Conservation (phyloP, 2,888 invertebrate species). For the Tenthredo amoena region DNA sequence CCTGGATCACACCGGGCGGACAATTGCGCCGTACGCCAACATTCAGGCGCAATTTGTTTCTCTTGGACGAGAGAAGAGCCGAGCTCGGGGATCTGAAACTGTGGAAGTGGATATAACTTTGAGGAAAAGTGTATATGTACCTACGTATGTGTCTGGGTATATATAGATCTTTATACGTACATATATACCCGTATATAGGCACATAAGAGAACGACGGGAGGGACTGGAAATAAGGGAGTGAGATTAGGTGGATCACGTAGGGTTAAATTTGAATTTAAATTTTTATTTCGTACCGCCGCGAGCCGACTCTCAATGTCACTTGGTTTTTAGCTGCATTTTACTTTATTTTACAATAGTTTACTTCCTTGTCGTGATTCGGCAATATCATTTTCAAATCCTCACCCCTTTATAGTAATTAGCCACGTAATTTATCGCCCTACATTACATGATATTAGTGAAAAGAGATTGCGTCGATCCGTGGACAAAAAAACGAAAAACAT, state of each 20-base stretch:
- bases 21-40: conserved; percentile 25
- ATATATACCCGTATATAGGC: conserved; percentile 44
- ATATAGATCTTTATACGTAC: conserved; percentile 54
- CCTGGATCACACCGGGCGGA: conserved; percentile 40
- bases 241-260: conserved; percentile 45
- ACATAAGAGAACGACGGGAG: conserved; percentile 32
- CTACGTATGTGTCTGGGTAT: conserved; percentile 36
- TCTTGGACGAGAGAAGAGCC: conserved; percentile 11
- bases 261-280: conserved; percentile 44
- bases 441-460: conserved; percentile 5
- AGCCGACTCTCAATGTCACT: conserved; percentile 37
- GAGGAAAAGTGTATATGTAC: conserved; percentile 34
- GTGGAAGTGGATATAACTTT: conserved; percentile 45
- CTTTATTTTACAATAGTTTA: conserved; percentile 33
- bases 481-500: not conserved
- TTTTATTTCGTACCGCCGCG: conserved; percentile 47
- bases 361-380: conserved; percentile 46
- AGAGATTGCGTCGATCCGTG: not conserved
- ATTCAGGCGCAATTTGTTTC: conserved; percentile 39
- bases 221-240: conserved; percentile 38
- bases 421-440: conserved; percentile 9
- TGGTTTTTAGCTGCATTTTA: conserved; percentile 10
- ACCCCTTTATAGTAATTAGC: conserved; percentile 2
- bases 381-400: not conserved
- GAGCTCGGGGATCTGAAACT: conserved; percentile 33